Base-by-base conservation (phyloP, 2,888 invertebrate species). In the Sisyra nigra region DNA sequence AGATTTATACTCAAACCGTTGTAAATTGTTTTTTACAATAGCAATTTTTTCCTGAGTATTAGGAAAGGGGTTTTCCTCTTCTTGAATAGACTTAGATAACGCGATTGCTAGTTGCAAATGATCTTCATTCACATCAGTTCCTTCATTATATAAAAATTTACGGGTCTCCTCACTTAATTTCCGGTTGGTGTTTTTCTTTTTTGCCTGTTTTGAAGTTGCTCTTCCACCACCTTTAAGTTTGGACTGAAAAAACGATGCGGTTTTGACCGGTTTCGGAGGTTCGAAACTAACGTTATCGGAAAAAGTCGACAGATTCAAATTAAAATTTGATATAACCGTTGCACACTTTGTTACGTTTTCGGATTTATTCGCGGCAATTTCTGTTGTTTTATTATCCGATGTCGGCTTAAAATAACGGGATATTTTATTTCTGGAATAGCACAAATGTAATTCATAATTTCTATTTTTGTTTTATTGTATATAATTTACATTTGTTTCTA, bases 31-130 rank as follows among this genome's bases (percentile, higher is more conserved):
- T 44, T 67, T 63, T 34, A 72, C 67, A 48, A 52, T 52, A 4
- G 53, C 46, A 6, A 51, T 47, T 47, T 54, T 53, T 35, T 52
- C 49, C n/a, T 52, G 50, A 3, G 49, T 52, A 13, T 48, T 49
- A 18, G 49, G 46, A 48, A 40, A 48, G 2, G 30, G n/a, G 19
- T 19, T 38, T 8, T 39, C 34, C 24, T 30, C 30, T n/a, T 44
- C 45, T 30, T 38, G 14, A 40, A 45, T 40, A 9, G 80, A 80
- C 54, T 69, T 72, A 2, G 80, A 79, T 45, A 80, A 55, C 10
- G 77, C 77, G 50, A 80, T 63, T 35, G 78, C 80, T 57, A 80
- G 53, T 55, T 78, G 76, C 47, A 80, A 59, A 49, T 80, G 73
- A 51, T 79, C 75, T 0, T 73, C 62, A 61, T 77, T 72, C 37